phyloP scores from a whole-genome alignment of 1,140 invertebrate species.

The Nymphalis io region DNA sequence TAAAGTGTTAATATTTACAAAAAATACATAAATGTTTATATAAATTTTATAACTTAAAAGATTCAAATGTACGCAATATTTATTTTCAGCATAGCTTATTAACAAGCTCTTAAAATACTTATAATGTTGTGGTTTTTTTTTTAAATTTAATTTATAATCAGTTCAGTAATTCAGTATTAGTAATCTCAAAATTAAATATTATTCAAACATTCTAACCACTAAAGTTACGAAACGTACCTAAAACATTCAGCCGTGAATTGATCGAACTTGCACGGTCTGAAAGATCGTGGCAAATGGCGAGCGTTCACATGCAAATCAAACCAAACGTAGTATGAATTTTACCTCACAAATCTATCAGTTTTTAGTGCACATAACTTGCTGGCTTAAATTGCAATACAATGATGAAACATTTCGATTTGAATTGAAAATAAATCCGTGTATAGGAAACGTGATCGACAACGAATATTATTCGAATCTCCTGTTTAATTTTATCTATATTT shows the following conservation, averaged over 20 bases:
- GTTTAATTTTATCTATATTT: too few relatives aligned
- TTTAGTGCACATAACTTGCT: background rate
- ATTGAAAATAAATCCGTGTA: background rate
- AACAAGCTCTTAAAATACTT: too few relatives aligned
- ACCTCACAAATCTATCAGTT: constrained; percentile 1
- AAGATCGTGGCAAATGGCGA: constrained; percentile 23
- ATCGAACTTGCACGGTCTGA: constrained; percentile 21
- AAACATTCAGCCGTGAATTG: constrained; percentile 19
- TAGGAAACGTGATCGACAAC: background rate
- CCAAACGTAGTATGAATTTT: constrained; percentile 22
- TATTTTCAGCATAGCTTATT: too few relatives aligned
- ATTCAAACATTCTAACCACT: background rate
- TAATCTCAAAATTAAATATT: background rate
- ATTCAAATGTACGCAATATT: too few relatives aligned
- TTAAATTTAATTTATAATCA: background rate
- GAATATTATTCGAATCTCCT: too few relatives aligned
- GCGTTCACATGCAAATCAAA: constrained; percentile 50
- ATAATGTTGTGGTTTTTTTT: too few relatives aligned
- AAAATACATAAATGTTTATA: too few relatives aligned
- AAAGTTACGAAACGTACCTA: background rate
- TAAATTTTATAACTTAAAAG: too few relatives aligned
- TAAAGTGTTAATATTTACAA: too few relatives aligned
- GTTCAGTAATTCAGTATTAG: too few relatives aligned
- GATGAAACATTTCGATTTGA: constrained; percentile 4
- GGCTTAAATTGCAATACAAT: background rate